Conservation (phyloP, 2,888 invertebrate species). For the Acanthopleura granulata region DNA sequence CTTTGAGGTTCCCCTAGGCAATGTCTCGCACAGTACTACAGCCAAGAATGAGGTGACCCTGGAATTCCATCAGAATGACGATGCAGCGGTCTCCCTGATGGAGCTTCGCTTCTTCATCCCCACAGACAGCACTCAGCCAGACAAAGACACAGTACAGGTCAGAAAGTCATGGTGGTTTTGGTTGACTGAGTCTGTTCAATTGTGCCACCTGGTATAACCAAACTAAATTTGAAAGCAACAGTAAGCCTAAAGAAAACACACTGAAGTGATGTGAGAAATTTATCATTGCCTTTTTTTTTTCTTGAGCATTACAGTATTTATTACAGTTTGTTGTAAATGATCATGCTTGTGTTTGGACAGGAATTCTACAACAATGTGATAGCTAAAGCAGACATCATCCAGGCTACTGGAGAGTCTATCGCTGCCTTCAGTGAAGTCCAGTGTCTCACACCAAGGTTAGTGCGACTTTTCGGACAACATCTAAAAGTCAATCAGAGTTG, state of each 20-base stretch:
- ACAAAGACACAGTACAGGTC: conserved; percentile 85
- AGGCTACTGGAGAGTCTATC: conserved; percentile 97
- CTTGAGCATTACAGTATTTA: not conserved
- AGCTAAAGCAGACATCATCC: conserved; percentile 97
- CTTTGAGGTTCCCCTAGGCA: conserved; percentile 95
- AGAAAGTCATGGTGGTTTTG: too few relatives aligned
- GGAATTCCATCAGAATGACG: conserved; percentile 99
- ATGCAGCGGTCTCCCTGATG: conserved; percentile 95
- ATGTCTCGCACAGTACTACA: conserved; percentile 95
- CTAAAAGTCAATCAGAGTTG: too few relatives aligned
- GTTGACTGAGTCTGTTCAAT: too few relatives aligned
- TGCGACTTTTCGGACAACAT: too few relatives aligned
- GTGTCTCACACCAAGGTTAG: conserved; percentile 95
- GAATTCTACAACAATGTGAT: conserved; percentile 97
- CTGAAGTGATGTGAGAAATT: not conserved
- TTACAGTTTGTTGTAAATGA: too few relatives aligned
- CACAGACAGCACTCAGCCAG: conserved; percentile 80
- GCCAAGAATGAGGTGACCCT: conserved; percentile 98
- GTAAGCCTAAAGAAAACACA: not conserved
- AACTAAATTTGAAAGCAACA: not conserved
- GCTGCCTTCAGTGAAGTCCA: conserved; percentile 97
- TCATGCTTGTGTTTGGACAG: conserved; percentile 66
- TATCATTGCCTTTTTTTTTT: not conserved
- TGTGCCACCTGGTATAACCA: not conserved
- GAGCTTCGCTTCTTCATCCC: conserved; percentile 99